Conservation (phyloP, 2,888 invertebrate species). For the Pherbina coryleti region DNA sequence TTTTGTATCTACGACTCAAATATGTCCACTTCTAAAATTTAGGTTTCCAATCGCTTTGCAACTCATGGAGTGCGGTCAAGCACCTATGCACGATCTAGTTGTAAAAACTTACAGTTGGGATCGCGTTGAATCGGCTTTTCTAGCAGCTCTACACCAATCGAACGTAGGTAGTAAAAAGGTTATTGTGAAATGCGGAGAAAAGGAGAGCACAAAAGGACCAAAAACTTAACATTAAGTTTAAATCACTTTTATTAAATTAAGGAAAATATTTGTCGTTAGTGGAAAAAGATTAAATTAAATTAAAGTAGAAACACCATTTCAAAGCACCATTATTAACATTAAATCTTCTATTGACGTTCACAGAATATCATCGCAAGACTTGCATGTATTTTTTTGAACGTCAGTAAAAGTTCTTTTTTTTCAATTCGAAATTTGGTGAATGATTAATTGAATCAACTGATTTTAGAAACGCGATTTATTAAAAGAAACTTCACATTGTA, state of each 20-base stretch:
- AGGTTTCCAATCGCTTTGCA: conserved; percentile 62
- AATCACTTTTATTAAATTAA: conserved; percentile 17
- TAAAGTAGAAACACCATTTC: background rate
- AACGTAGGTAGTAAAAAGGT: conserved; percentile 59
- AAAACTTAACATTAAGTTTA: conserved; percentile 3
- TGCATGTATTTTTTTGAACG: no score
- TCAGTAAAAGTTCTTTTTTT: no score
- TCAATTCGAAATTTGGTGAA: no score
- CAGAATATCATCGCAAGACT: no score
- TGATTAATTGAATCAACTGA: no score
- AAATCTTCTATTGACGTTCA: no score
- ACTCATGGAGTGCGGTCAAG: conserved; percentile 56
- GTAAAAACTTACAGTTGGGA: conserved; percentile 51
- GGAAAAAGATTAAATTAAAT: conserved; percentile 2
- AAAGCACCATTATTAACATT: no score
- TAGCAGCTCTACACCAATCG: conserved; percentile 56
- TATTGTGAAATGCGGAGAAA: conserved; percentile 53
- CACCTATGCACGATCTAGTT: conserved; percentile 55
- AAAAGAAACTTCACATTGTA: no score
- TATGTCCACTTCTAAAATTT: background rate
- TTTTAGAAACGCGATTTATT: no score
- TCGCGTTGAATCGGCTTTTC: conserved; percentile 55
- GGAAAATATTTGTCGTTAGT: conserved; percentile 27
- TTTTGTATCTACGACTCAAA: background rate
- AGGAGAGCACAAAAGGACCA: conserved; percentile 1